A percentile compares a stretch with the other conserved stretches of the same genome.
Evolutionary conservation across 2,888 invertebrate genomes (phyloP).

Genomic region (Drosophila fungiperda): DNA sequence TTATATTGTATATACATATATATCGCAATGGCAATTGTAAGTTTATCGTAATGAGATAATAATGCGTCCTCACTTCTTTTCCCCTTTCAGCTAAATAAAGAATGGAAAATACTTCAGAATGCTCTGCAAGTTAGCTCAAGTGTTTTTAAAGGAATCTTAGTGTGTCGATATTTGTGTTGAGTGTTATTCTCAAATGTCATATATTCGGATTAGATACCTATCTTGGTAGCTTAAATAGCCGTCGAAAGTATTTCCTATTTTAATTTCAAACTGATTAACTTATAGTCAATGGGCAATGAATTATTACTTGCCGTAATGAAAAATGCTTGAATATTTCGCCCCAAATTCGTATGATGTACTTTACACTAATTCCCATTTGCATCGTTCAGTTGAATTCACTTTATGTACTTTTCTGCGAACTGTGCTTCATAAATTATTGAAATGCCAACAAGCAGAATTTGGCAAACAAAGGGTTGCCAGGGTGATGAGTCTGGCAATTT

Average conservation of each 20-base stretch:
- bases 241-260: not conserved
- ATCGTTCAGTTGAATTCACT: constrained; percentile 16
- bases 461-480: constrained; percentile 57
- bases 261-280: not conserved
- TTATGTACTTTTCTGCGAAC: constrained; percentile 22
- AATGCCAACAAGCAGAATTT: constrained; percentile 9
- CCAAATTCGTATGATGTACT: constrained; percentile 14
- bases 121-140: not conserved
- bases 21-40: constrained; percentile 39
- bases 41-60: constrained; percentile 38
- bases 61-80: constrained; percentile 26
- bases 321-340: not conserved
- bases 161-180: not conserved
- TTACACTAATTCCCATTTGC: constrained; percentile 16
- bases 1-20: constrained; percentile 24
- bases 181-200: not conserved
- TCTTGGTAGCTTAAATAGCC: not conserved
- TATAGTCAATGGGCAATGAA: not conserved
- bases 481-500: constrained; percentile 8
- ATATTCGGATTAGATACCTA: not conserved
- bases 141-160: not conserved
- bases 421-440: constrained; percentile 14
- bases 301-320: not conserved
- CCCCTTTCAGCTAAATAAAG: constrained; percentile 2
- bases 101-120: constrained; percentile 1